Conservation (phyloP, 23 tunicate species). For the Diplosoma virens region DNA sequence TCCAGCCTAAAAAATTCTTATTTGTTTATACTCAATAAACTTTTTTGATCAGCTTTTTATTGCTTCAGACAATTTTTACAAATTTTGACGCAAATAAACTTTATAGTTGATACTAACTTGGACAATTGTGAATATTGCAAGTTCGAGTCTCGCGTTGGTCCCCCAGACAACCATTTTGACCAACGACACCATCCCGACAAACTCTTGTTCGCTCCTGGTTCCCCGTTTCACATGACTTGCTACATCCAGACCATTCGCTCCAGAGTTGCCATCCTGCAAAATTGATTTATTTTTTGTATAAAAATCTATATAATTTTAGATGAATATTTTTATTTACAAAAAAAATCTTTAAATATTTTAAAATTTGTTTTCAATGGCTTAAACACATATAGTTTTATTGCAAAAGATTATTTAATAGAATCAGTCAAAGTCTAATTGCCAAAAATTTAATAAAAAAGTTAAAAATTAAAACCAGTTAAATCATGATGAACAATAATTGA, state of each 20-base stretch:
- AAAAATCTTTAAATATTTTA: no score
- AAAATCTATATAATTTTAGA: no score
- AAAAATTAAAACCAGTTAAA: no score
- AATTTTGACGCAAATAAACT: not conserved
- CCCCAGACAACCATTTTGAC: conserved; percentile 15
- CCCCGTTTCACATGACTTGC: conserved; percentile 1
- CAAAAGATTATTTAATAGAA: no score
- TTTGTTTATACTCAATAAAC: not conserved
- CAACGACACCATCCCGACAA: not conserved
- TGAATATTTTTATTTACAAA: no score
- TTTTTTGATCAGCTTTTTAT: not conserved
- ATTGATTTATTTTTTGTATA: no score
- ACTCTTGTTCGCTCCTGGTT: not conserved
- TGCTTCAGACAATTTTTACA: not conserved
- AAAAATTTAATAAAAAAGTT: no score
- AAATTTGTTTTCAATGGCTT: no score
- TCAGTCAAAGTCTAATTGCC: no score
- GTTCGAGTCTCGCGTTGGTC: not conserved
- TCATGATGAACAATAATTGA: no score
- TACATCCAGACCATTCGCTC: conserved; percentile 24
- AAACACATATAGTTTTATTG: no score
- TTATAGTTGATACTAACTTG: conserved; percentile 16
- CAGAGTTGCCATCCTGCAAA: conserved; percentile 17
- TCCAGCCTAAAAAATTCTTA: conserved; percentile 1
- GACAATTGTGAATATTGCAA: conserved; percentile 19